Conservation (phyloP, 2,797 vertebrate genomes). For the Sciurus vulgaris region DNA sequence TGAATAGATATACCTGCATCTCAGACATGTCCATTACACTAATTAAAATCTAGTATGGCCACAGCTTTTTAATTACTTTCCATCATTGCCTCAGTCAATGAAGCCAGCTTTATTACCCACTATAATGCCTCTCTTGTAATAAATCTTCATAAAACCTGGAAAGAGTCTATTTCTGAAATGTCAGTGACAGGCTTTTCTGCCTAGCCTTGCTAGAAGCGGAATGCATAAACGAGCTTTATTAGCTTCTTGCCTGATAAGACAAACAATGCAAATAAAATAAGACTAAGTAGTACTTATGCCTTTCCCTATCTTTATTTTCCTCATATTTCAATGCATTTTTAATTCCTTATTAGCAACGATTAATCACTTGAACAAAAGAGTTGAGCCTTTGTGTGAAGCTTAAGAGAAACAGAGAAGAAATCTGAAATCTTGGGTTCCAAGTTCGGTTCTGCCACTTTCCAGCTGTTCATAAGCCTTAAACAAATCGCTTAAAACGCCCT, state of each 20-base stretch:
- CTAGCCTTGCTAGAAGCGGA: not conserved
- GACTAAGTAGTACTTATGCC: not conserved
- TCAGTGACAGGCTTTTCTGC: not conserved
- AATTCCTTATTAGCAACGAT: conserved; percentile 1
- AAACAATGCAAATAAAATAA: not conserved
- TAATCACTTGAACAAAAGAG: not conserved
- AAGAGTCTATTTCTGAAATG: conserved; percentile 62
- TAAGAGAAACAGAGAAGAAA: not conserved
- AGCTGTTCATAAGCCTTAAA: not conserved
- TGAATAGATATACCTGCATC: conserved; percentile 75
- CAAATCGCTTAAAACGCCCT: not conserved
- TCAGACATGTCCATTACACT: conserved; percentile 80
- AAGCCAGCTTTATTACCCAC: conserved; percentile 79
- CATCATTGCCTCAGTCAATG: conserved; percentile 77
- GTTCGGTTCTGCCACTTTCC: not conserved
- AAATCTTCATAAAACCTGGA: conserved; percentile 77
- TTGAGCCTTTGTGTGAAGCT: not conserved
- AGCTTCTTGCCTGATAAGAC: not conserved
- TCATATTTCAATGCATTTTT: not conserved
- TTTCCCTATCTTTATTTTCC: conserved; percentile 13
- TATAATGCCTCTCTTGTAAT: conserved; percentile 81
- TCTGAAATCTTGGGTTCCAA: not conserved
- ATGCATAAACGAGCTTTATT: not conserved
- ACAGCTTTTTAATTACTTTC: conserved; percentile 84
- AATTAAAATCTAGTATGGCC: conserved; percentile 84